phyloP scores from a whole-genome alignment of 2,797 vertebrate species.

The Sebastes vulpes region DNA sequence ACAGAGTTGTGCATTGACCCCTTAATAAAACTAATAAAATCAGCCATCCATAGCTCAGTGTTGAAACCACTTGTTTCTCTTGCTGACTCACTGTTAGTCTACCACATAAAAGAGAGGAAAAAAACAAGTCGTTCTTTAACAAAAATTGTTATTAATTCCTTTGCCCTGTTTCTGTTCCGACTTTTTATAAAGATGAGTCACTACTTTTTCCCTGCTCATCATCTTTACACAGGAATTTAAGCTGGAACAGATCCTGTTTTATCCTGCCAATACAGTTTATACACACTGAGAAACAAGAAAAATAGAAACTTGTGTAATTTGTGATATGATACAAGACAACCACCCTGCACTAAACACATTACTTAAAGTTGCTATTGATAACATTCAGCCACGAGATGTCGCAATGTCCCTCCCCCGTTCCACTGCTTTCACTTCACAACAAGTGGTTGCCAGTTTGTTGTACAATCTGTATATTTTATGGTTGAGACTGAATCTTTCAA shows the following conservation, averaged over 20 bases:
- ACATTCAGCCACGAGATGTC: too few relatives aligned
- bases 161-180: background rate
- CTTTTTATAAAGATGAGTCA: background rate
- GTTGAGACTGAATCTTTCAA: too few relatives aligned
- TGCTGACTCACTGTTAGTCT: background rate
- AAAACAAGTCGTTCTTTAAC: background rate
- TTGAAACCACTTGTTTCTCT: slow-evolving; percentile 6
- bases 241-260: background rate
- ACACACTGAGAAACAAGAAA: background rate
- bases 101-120: background rate
- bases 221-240: background rate
- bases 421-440: too few relatives aligned
- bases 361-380: background rate
- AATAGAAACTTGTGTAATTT: background rate
- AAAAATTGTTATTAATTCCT: background rate
- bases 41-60: background rate
- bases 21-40: background rate
- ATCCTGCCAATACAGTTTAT: background rate
- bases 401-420: too few relatives aligned
- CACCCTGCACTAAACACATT: background rate
- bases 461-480: too few relatives aligned
- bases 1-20: slow-evolving; percentile 1
- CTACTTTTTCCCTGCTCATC: background rate
- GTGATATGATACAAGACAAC: background rate
- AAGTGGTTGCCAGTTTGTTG: too few relatives aligned